Percentiles rank a stretch among this genome's conserved stretches.
phyloP scores from a whole-genome alignment of 2,113 vertebrate species.

The Cebus imitator region DNA sequence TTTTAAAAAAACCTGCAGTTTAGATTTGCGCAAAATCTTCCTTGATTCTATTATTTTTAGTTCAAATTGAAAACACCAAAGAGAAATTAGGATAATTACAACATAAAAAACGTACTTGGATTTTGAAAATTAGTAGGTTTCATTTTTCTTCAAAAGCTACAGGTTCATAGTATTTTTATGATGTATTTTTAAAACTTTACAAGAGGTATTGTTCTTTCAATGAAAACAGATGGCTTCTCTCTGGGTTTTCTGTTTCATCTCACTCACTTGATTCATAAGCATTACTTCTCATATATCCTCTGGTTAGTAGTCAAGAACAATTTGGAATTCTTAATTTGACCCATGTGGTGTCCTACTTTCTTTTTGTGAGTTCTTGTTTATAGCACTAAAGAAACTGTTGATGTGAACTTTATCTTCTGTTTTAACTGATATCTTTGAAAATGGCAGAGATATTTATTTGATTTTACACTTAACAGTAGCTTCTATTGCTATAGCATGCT shows the following conservation, averaged over 20 bases:
- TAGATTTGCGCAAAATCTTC: background rate
- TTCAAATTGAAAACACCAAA: constrained; percentile 49
- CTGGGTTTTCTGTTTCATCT: background rate
- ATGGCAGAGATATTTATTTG: constrained; percentile 55
- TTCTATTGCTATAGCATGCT: constrained; percentile 7
- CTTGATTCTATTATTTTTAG: background rate
- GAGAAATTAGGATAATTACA: constrained; percentile 32
- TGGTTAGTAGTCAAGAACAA: constrained; percentile 32
- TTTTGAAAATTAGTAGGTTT: constrained; percentile 20
- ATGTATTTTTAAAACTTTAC: constrained; percentile 19
- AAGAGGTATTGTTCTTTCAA: background rate
- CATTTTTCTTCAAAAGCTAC: background rate
- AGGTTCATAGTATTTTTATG: constrained; percentile 11
- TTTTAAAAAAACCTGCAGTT: background rate
- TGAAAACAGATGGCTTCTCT: constrained; percentile 34
- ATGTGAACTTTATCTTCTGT: constrained; percentile 72
- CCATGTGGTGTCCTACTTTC: background rate
- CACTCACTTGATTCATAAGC: background rate
- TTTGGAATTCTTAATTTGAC: constrained; percentile 13
- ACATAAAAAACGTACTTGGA: constrained; percentile 2
- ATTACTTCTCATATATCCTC: background rate
- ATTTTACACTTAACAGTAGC: constrained; percentile 12
- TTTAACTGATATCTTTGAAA: constrained; percentile 68
- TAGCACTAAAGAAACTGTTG: constrained; percentile 61
- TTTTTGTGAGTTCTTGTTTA: constrained; percentile 41